phyloP scores from a whole-genome alignment of 2,888 invertebrate species.

The Phasia obesa region DNA sequence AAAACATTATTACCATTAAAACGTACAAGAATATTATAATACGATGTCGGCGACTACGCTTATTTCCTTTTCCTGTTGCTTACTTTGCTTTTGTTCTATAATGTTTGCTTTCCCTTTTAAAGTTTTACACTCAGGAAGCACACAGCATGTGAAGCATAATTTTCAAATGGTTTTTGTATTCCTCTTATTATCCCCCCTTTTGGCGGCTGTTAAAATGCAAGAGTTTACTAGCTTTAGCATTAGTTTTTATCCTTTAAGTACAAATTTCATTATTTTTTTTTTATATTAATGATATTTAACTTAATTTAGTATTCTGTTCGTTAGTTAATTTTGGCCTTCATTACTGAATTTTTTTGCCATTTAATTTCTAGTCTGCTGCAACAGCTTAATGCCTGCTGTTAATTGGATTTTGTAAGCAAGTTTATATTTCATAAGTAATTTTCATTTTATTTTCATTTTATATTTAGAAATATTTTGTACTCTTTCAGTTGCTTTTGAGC shows the following conservation, averaged over 20 bases:
- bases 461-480: not conserved
- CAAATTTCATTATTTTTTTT: constrained; percentile 1
- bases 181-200: constrained; percentile 14
- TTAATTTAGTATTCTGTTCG: constrained; percentile 26
- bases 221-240: not conserved
- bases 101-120: not conserved
- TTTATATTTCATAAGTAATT: constrained; percentile 14
- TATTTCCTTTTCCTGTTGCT: constrained; percentile 37
- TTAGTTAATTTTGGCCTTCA: constrained; percentile 6
- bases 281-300: constrained; percentile 38
- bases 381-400: constrained; percentile 49
- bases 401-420: constrained; percentile 36
- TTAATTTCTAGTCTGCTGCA: constrained; percentile 13
- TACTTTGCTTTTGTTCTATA: not conserved
- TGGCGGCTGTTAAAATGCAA: not conserved
- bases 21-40: constrained; percentile 25
- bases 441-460: constrained; percentile 1
- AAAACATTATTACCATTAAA: constrained; percentile 33
- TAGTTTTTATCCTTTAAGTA: constrained; percentile 27
- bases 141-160: constrained; percentile 7
- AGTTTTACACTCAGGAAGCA: not conserved
- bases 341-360: not conserved
- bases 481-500: not conserved
- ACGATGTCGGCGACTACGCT: constrained; percentile 10
- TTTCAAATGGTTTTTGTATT: constrained; percentile 30